phyloP scores from a whole-genome alignment of 2,797 vertebrate species.

The Psittacula derbiana region DNA sequence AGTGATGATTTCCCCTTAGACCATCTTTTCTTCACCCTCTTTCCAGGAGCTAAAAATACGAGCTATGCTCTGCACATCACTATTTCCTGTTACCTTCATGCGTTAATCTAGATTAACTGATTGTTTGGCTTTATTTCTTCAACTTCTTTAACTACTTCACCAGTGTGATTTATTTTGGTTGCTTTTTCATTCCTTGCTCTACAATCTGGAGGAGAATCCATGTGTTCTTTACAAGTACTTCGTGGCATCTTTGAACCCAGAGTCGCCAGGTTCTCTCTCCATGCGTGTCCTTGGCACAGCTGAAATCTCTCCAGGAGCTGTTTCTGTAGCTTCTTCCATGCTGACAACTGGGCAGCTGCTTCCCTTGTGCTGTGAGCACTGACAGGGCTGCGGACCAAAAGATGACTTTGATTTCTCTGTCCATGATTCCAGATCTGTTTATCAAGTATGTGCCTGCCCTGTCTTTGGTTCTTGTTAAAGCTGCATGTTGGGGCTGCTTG shows the following conservation, averaged over 20 bases:
- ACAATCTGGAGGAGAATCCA: neutral
- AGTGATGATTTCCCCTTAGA: constrained; percentile 35
- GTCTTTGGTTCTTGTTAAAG: neutral
- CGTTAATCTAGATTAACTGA: neutral
- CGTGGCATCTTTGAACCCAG: neutral
- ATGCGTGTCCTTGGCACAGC: neutral
- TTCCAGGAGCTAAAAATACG: constrained; percentile 21
- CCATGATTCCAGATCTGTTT: neutral
- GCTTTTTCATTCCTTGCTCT: neutral
- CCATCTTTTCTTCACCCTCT: neutral
- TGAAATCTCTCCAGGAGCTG: neutral
- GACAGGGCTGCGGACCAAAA: neutral
- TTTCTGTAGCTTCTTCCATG: fast-evolving
- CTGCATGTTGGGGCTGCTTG: neutral
- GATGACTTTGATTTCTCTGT: neutral
- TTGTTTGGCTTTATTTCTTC: neutral
- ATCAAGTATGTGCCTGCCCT: neutral
- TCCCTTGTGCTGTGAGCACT: neutral
- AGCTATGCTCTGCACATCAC: neutral
- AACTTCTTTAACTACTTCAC: neutral
- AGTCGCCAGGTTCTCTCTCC: neutral
- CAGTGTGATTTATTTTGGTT: neutral
- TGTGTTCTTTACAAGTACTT: neutral
- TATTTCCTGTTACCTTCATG: neutral
- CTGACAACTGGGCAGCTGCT: neutral